These are phyloP conservation scores for pig (Sus scrofa) DNA, from an alignment of 2,113 vertebrate species.

Conservation along the genomic window T2T-Sscrofa CM000827.6:81936001-81936500, in stretches of 20 bases:
- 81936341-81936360: background rate
- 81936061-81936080: background rate
- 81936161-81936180: background rate
- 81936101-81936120: background rate
- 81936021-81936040: conserved; percentile 19
- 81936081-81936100: background rate
- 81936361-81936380: background rate
- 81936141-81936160: background rate
- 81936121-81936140: conserved; percentile 13
- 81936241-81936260: background rate
- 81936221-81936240: background rate
- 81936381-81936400: background rate
- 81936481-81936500: background rate
- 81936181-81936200: background rate
- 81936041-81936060: background rate
- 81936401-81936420: conserved; percentile 41
- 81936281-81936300: background rate
- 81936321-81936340: background rate
- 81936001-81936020: too few relatives aligned
- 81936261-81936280: background rate
- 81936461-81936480: conserved; percentile 46
- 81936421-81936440: conserved; percentile 38
- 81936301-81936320: background rate
- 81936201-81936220: background rate
- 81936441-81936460: background rate